A percentile compares a stretch with the other conserved stretches of the same genome.
Evolutionary conservation across 2,797 vertebrate genomes (phyloP).

Genomic region (Chrosomus eos): DNA sequence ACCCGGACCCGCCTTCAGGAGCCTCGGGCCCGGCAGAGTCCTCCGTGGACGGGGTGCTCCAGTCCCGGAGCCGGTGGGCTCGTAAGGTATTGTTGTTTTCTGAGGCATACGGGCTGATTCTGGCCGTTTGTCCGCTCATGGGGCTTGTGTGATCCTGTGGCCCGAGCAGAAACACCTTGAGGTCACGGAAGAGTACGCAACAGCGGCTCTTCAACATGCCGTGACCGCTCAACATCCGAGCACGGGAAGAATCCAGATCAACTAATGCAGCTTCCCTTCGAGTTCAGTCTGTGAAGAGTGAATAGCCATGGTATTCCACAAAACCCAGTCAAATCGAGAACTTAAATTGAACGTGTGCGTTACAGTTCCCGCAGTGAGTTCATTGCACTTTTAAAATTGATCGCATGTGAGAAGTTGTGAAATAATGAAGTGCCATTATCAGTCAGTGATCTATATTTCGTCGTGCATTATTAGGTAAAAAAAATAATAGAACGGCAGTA

Average conservation of each 20-base stretch:
- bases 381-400: neutral
- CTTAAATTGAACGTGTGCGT: neutral
- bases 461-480: conserved; percentile 57
- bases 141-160: conserved; percentile 82
- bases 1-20: conserved; percentile 65
- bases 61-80: conserved; percentile 76
- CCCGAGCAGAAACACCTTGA: conserved; percentile 95
- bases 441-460: neutral
- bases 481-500: conserved; percentile 62
- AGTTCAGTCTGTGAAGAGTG: neutral
- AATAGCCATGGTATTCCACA: conserved; percentile 28
- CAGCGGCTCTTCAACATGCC: conserved; percentile 98
- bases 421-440: neutral
- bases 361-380: neutral
- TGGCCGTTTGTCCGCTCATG: conserved; percentile 82
- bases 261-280: neutral
- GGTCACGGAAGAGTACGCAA: conserved; percentile 96
- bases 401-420: neutral
- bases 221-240: conserved; percentile 86
- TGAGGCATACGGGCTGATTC: conserved; percentile 64
- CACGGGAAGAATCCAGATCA: conserved; percentile 6
- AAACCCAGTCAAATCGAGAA: neutral
- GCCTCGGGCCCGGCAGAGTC: conserved; percentile 74
- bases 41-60: conserved; percentile 74
- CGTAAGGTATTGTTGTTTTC: conserved; percentile 85